phyloP scores from a whole-genome alignment of 2,888 invertebrate genomes.

The Galerucella nymphaeae region DNA sequence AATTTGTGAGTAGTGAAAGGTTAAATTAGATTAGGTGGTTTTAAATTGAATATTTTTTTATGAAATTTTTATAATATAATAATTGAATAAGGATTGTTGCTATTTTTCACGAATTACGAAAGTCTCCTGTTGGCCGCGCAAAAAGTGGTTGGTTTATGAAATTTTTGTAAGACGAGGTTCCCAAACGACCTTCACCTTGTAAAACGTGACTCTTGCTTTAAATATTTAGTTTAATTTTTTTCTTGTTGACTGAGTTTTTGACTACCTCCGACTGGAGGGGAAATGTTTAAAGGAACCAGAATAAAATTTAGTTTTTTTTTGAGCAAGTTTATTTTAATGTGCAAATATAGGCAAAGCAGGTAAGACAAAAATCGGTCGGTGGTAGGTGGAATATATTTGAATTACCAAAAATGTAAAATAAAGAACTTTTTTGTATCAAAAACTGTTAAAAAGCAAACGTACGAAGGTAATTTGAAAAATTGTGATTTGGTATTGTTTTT shows the following conservation, averaged over 20 bases:
- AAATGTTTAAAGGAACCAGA: conserved; percentile 45
- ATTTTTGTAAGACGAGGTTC: neutral
- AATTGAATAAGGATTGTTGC: neutral
- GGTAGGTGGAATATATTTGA: conserved; percentile 30
- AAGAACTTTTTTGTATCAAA: neutral
- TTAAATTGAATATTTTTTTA: neutral
- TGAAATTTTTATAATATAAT: neutral
- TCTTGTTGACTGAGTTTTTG: conserved; percentile 44
- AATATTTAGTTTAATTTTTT: conserved; percentile 40
- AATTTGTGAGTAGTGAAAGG: neutral
- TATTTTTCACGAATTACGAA: neutral
- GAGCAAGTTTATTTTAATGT: conserved; percentile 50
- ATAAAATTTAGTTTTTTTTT: conserved; percentile 48
- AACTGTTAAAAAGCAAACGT: neutral
- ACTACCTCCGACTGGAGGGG: conserved; percentile 36
- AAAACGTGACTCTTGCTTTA: conserved; percentile 36
- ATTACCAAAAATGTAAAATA: conserved; percentile 16
- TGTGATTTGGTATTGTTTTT: conserved; percentile 7
- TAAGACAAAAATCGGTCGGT: conserved; percentile 24
- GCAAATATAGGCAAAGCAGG: conserved; percentile 48
- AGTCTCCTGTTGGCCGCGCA: neutral
- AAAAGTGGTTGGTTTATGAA: neutral
- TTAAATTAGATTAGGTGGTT: neutral
- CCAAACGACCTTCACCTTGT: conserved; percentile 20
- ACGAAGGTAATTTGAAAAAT: conserved; percentile 2